phyloP scores from a whole-genome alignment of 1,140 invertebrate species.

The Atta texana region DNA sequence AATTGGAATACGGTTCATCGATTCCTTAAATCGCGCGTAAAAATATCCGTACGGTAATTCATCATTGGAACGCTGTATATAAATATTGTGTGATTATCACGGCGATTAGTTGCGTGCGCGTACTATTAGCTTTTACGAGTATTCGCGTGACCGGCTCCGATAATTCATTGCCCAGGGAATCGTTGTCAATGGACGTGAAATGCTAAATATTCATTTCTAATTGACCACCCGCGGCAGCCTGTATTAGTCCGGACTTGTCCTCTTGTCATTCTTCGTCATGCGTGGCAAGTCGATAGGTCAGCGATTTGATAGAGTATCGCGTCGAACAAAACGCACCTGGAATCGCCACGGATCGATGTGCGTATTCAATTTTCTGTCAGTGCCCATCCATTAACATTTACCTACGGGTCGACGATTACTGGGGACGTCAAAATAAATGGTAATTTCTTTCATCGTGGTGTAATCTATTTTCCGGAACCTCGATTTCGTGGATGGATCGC shows the following conservation, averaged over 20 bases:
- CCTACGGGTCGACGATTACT: slow-evolving; percentile 60
- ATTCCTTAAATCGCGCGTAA: slow-evolving; percentile 19
- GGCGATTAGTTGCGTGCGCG: slow-evolving; percentile 14
- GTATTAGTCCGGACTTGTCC: slow-evolving; percentile 42
- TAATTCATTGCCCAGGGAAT: slow-evolving; percentile 55
- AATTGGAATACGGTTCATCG: slow-evolving; percentile 1
- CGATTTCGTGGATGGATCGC: slow-evolving; percentile 60
- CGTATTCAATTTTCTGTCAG: slow-evolving; percentile 77
- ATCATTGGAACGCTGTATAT: slow-evolving; percentile 65
- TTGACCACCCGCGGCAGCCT: slow-evolving; percentile 55
- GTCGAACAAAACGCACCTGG: slow-evolving; percentile 51
- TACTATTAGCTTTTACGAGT: slow-evolving; percentile 64
- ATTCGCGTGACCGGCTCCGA: slow-evolving; percentile 60
- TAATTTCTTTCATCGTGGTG: slow-evolving; percentile 58
- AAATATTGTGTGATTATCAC: slow-evolving; percentile 52
- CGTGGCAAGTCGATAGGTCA: slow-evolving; percentile 69
- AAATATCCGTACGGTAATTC: slow-evolving; percentile 57
- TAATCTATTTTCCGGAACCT: slow-evolving; percentile 17
- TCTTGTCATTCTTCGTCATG: slow-evolving; percentile 50
- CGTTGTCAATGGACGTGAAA: slow-evolving; percentile 67
- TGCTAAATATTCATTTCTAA: slow-evolving; percentile 72
- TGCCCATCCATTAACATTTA: slow-evolving; percentile 70
- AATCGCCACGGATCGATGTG: slow-evolving; percentile 72
- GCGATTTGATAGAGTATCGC: slow-evolving; percentile 62
- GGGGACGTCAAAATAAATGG: slow-evolving; percentile 73